Evolutionary conservation across 2,888 invertebrate genomes (phyloP), one percentile per base, ranked within the genome.

Genomic region (Priocnemis perturbator): DNA sequence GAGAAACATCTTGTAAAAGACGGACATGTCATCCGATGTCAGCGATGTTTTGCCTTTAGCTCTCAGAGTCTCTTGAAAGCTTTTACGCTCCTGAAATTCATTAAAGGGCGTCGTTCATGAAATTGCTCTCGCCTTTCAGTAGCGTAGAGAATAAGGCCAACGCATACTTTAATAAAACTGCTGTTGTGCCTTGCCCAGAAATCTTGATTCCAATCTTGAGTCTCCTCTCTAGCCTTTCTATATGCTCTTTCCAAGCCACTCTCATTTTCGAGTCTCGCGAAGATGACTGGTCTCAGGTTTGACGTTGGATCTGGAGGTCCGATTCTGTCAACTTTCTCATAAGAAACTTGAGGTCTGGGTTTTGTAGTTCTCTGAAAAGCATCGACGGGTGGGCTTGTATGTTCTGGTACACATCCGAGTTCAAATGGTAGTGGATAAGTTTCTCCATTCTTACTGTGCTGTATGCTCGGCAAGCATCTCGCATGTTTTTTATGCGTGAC

Each of bases 141-240:
- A n/a, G n/a, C n/a, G n/a, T n/a, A n/a, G n/a, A n/a, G n/a, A n/a
- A 37, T 37, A 48, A 44, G 21, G 14, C 14, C 19, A 4, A 17
- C 0, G 14, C 3, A 14, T 89, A 94, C 94, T 88, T 93, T 91
- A 83, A 93, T 92, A 89, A 96, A 97, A 65, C 91, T 92, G 23
- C 91, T 91, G 85, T 97, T 97, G 82, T 97, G 97, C 71, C 91
- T 91, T 0, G 91, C 90, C 97, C 97, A 97, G 90, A 97, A 97
- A 47, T 91, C 90, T 76, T 96, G 94, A 88, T 97, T 96, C 96
- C 96, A 97, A 66, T 91, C 90, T 82, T 96, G 95, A 0, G 95
- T 94, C 71, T 93, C 93, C 74, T 92, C 90, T 82, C 94, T 92
- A 76, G 92, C 87, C 76, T 92, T 87, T 70, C 96, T 91, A 79